phyloP scores from a whole-genome alignment of 1,140 invertebrate genomes.

The Sinella curviseta region DNA sequence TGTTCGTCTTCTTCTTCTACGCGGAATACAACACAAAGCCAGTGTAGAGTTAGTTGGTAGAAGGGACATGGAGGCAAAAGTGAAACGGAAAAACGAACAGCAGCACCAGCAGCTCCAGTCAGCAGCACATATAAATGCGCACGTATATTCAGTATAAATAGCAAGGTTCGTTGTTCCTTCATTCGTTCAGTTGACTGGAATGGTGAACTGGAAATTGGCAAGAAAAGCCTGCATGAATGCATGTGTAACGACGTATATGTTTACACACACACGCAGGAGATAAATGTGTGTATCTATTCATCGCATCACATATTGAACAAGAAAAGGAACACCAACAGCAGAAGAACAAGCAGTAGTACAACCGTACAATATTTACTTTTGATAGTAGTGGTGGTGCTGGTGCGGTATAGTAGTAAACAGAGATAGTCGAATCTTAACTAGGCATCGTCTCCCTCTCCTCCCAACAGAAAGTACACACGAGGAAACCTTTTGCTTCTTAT shows the following conservation, averaged over 20 bases:
- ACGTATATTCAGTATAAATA: too few relatives aligned
- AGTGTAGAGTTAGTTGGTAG: background rate
- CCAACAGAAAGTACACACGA: background rate
- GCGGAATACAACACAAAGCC: too few relatives aligned
- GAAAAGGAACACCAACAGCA: background rate
- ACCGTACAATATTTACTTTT: background rate
- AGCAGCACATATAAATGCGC: too few relatives aligned
- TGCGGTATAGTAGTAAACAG: background rate
- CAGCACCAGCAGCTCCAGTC: too few relatives aligned
- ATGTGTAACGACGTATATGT: background rate
- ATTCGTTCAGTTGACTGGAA: background rate
- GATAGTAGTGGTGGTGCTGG: background rate
- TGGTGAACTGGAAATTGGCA: constrained; percentile 15
- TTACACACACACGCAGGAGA: background rate
- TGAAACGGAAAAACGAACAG: background rate
- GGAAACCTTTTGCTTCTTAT: background rate
- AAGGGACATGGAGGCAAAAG: background rate
- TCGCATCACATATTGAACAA: too few relatives aligned
- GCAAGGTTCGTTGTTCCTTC: too few relatives aligned
- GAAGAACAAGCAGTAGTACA: background rate
- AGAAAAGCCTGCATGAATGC: background rate
- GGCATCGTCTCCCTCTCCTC: background rate
- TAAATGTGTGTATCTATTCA: background rate
- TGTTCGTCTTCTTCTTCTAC: background rate
- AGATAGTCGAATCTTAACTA: background rate